A percentile compares a stretch with the other conserved stretches of the same genome.
These are phyloP conservation scores for Hyphantria cunea DNA, from an alignment of 1,140 invertebrate species.

Conservation along the genomic window DNA sequence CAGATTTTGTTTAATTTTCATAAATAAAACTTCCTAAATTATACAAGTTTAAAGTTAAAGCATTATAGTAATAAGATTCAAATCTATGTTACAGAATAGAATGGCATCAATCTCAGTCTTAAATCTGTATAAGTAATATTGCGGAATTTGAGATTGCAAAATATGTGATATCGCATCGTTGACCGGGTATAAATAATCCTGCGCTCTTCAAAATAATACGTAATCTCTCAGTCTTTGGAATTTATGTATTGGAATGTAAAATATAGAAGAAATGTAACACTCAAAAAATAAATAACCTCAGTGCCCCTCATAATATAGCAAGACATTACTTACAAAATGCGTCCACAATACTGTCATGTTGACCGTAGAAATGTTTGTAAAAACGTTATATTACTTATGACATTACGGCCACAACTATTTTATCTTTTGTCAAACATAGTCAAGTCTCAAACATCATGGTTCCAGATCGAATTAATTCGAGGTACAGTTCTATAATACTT, in stretches of 20 bases:
- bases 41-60: constrained; percentile 4
- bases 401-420: too few relatives aligned
- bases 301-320: neutral
- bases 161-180: constrained; percentile 3
- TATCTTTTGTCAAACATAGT: neutral
- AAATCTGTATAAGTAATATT: constrained; percentile 17
- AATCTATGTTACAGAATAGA: constrained; percentile 6
- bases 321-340: neutral
- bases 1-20: neutral
- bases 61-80: neutral
- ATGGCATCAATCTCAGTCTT: constrained; percentile 27
- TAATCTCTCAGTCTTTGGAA: constrained; percentile 66
- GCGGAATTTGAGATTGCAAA: neutral
- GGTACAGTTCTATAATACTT: neutral
- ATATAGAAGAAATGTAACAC: constrained; percentile 4
- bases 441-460: neutral
- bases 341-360: constrained; percentile 1
- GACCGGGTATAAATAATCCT: constrained; percentile 15
- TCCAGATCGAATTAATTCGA: neutral
- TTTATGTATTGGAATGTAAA: constrained; percentile 51
- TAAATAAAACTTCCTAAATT: neutral
- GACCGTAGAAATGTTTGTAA: neutral
- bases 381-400: neutral
- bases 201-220: constrained; percentile 21
- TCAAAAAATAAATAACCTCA: constrained; percentile 1